Conservation (phyloP, 64 coral and sea anemone species). For the Acropora yongei region DNA sequence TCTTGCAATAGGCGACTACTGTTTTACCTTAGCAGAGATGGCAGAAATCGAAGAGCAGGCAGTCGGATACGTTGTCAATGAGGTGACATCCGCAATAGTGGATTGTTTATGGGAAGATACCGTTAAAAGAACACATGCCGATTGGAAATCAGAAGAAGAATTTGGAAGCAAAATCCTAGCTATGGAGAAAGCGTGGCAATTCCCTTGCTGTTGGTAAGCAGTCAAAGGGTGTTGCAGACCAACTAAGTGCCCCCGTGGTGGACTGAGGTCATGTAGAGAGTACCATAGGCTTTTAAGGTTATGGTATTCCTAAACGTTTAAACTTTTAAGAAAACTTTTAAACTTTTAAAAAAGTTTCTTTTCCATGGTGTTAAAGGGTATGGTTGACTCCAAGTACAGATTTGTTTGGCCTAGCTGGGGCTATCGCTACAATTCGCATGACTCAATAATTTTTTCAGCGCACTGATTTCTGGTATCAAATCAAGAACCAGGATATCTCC, state of each 20-base stretch:
- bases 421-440: slow-evolving; percentile 48
- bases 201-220: background rate
- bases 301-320: too few relatives aligned
- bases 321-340: too few relatives aligned
- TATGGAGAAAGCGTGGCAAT: background rate
- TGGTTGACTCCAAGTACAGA: slow-evolving; percentile 49
- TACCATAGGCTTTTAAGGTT: background rate
- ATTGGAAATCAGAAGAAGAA: background rate
- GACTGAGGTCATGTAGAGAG: too few relatives aligned
- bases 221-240: background rate
- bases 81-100: too few relatives aligned
- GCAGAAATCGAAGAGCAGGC: background rate
- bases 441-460: slow-evolving; percentile 42
- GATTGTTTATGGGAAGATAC: too few relatives aligned
- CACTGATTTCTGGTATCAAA: slow-evolving; percentile 35
- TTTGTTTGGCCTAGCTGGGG: slow-evolving; percentile 56
- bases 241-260: background rate
- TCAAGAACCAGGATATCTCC: too few relatives aligned
- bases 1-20: too few relatives aligned
- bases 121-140: too few relatives aligned
- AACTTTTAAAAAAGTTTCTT: background rate
- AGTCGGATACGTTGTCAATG: background rate
- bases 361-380: background rate
- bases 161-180: too few relatives aligned
- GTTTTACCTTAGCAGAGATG: slow-evolving; percentile 18